These are phyloP conservation scores for Nymphalis c-album DNA, from an alignment of 2,888 invertebrate genomes.

Conservation along the genomic window DNA sequence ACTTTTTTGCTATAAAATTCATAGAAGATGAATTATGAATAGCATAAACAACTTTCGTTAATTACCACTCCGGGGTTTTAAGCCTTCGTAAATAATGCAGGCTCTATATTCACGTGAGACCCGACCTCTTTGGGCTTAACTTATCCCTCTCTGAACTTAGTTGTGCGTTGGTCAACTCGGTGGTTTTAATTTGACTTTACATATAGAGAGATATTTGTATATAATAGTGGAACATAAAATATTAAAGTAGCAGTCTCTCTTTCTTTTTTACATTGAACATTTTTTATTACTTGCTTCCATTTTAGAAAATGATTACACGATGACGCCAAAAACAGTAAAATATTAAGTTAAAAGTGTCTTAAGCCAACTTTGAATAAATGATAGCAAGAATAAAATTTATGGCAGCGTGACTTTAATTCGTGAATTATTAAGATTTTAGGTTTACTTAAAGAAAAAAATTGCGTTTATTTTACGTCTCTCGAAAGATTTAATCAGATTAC, in stretches of 20 bases:
- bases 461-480: not conserved
- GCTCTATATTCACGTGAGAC: slow-evolving; percentile 34
- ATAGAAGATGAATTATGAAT: slow-evolving; percentile 10
- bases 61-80: slow-evolving; percentile 41
- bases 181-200: slow-evolving; percentile 4
- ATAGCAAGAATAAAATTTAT: not conserved
- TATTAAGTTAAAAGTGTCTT: not conserved
- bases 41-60: slow-evolving; percentile 37
- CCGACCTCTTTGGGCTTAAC: slow-evolving; percentile 29
- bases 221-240: not conserved
- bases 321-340: not conserved
- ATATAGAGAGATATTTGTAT: not conserved
- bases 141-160: slow-evolving; percentile 25
- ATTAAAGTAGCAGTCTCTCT: too few species aligned
- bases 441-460: not conserved
- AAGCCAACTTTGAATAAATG: not conserved
- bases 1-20: not conserved
- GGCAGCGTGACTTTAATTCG: not conserved
- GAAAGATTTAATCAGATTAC: not conserved
- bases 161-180: slow-evolving; percentile 18
- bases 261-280: not conserved
- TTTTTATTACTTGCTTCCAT: too few species aligned
- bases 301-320: too few species aligned
- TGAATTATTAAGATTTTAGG: slow-evolving; percentile 1
- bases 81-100: slow-evolving; percentile 45